Base-by-base conservation (phyloP, 2,113 vertebrate species). In the Lepus europaeus region DNA sequence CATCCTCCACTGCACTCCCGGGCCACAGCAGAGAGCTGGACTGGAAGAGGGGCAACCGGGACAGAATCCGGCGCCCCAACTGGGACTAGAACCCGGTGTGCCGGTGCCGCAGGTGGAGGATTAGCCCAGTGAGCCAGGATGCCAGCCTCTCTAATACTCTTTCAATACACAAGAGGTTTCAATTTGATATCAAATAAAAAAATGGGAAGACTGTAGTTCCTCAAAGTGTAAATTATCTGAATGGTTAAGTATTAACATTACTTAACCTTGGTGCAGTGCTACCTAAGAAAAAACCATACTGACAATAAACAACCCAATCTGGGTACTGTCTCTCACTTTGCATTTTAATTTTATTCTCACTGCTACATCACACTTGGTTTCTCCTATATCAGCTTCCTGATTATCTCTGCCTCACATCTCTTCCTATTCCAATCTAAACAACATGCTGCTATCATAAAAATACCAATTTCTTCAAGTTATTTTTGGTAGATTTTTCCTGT, bases 311-410 rank as follows among this genome's bases (percentile, higher is more conserved):
- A 79, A 59, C 29, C 63, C 12, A 61, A 25, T 6, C 9, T 64
- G 61, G 53, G 23, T 23, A 17, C 2, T 56, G 13, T 39, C 59
- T 36, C 63, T 66, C 39, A 68, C 51, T 86, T 89, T n/a, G 66
- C 14, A 77, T 64, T 88, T 61, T 51, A 85, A 89, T 22, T 86
- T 82, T 29, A 70, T 45, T 90, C 61, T 89, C 33, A 93, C 17
- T 29, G 64, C 22, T 45, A 39, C 12, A 86, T 49, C 25, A 82
- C 4, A 89, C 12, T 25, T 59, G 80, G 22, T 39, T 59, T 59
- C n/a, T 66, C 45, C 25, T 31, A 3, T 3, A 80, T 79, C 25
- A 53, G 25, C 22, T 85, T 93, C 45, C 66, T 89, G 13, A 3
- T 45, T 78, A 64, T 56, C 33, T 88, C 64, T 74, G 14, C 12